Conservation (phyloP, 1,140 invertebrate genomes). For the Nomia melanderi region DNA sequence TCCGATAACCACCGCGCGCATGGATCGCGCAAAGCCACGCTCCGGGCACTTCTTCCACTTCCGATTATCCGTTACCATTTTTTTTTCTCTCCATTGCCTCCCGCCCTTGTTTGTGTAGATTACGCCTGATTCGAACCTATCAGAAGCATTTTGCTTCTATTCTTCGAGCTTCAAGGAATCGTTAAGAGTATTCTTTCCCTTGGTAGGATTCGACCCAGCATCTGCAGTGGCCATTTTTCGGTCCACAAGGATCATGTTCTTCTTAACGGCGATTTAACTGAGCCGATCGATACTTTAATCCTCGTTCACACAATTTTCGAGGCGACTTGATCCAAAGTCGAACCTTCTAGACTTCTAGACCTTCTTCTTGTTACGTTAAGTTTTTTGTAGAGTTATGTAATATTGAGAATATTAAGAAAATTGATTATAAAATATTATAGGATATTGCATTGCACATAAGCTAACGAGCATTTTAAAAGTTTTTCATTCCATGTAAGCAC, state of each 20-base stretch:
- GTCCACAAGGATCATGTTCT: not conserved
- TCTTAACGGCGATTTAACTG: not conserved
- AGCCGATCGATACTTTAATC: not conserved
- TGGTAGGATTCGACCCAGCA: not conserved
- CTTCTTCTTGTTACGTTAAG: no score
- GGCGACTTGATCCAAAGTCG: no score
- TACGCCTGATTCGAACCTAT: not conserved
- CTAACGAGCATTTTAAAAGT: no score
- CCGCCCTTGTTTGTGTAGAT: not conserved
- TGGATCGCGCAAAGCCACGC: conserved; percentile 59
- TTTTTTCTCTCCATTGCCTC: no score
- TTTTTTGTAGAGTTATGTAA: no score
- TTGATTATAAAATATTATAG: no score
- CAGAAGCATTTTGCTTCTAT: not conserved
- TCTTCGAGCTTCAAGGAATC: not conserved
- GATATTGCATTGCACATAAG: no score
- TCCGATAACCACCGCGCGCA: conserved; percentile 45
- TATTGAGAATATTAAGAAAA: no score
- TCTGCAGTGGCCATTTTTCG: not conserved
- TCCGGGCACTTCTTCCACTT: conserved; percentile 46
- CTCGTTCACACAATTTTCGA: no score
- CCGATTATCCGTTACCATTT: conserved; percentile 40
- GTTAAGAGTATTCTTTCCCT: not conserved
- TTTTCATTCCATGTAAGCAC: no score
- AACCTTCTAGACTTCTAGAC: no score